Base-by-base conservation (phyloP, 2,113 vertebrate species). In the Clarias batrachus region DNA sequence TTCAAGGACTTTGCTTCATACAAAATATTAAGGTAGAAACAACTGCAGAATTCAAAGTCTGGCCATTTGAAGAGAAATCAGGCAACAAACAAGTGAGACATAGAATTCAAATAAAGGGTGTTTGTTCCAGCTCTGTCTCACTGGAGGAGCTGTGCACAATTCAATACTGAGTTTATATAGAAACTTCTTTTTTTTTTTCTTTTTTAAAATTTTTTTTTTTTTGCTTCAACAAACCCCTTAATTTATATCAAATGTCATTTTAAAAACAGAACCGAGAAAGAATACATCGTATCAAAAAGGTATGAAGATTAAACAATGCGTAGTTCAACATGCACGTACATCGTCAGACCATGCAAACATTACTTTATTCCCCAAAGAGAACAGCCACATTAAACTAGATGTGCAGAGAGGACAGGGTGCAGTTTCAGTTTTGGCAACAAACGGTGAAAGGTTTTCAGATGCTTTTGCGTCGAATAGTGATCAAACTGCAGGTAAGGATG, bases 1-100 rank as follows among this genome's bases (percentile, higher is more conserved):
- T 97, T 96, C 96, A 97, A 96, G 96, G 96, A 96, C 95, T 97
- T 97, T 95, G 96, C 95, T 96, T 97, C 95, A 96, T 98, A 99
- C 97, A 98, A 99, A 99, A 99, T 94, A 94, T 92, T 96, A 94
- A 97, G 95, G 96, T 98, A 99, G 96, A 98, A 98, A 98, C 97
- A 97, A 97, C 92, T 94, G 94, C 96, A 96, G 96, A 97, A 96
- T 97, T 95, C 95, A 97, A 97, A 97, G 95, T 96, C 94, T 97
- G 95, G 94, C 94, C 95, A 95, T 95, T 94, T 95, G 76, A 97
- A 96, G 95, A 94, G 92, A 91, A 95, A 93, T 96, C 97, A 96
- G 95, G 96, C 96, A 96, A 96, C 95, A 96, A 96, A 96, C 94
- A 94, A 95, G 70, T 74, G 83, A 84, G 91, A 95, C 94, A 95